Evolutionary conservation across 2,888 invertebrate species (phyloP).

Genomic region (Chaetogeoica ovagalla): DNA sequence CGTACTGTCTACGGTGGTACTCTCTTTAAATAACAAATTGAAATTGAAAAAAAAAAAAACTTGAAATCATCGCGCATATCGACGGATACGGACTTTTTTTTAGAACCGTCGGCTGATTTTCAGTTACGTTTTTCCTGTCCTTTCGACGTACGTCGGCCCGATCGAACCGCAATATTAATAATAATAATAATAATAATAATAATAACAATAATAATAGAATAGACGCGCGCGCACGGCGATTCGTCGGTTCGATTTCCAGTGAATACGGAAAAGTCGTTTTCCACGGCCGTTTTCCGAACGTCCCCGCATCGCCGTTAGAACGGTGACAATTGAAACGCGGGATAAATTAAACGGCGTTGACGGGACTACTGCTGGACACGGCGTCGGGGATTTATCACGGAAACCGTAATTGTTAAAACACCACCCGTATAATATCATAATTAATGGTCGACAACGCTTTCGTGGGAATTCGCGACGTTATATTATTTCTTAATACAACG

Average conservation of each 20-base stretch:
- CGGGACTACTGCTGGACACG: conserved; percentile 32
- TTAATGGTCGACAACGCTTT: conserved; percentile 48
- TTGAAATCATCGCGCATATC: no score
- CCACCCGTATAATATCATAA: background rate
- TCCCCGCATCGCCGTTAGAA: background rate
- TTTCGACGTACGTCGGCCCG: no score
- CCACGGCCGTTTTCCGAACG: conserved; percentile 8
- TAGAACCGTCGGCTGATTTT: no score
- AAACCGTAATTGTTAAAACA: conserved; percentile 41
- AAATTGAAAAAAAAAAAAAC: no score
- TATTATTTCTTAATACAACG: conserved; percentile 36
- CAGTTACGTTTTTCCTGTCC: no score
- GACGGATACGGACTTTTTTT: no score
- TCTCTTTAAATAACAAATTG: no score
- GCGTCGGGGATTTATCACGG: conserved; percentile 48
- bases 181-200: no score
- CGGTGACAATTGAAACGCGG: conserved; percentile 12
- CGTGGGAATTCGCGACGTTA: conserved; percentile 13
- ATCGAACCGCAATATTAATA: background rate
- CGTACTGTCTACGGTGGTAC: no score
- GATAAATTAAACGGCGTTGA: conserved; percentile 16
- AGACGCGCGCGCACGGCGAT: no score
- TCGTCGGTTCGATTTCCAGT: background rate
- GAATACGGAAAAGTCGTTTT: conserved; percentile 12
- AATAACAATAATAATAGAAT: no score